phyloP scores from a whole-genome alignment of 2,113 vertebrate species.

The Prionailurus bengalensis region DNA sequence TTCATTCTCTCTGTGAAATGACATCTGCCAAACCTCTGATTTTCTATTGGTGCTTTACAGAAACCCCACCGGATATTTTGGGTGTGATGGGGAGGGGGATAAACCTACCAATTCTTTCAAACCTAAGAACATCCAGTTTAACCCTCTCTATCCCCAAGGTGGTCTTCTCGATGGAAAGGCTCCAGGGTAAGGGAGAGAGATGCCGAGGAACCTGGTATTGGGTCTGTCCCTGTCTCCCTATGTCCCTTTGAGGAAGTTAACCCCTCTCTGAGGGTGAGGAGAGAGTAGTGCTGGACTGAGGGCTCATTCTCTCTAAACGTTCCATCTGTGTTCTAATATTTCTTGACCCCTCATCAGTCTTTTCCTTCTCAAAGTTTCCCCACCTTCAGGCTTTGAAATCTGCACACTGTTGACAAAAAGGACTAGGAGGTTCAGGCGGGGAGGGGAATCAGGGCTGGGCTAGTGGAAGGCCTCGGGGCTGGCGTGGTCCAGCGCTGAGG shows the following conservation, averaged over 20 bases:
- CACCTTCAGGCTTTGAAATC: slow-evolving; percentile 35
- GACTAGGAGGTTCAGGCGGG: slow-evolving; percentile 1
- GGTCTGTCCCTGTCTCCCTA: neutral
- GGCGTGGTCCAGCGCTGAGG: neutral
- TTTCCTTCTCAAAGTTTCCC: slow-evolving; percentile 22
- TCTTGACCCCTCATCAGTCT: neutral
- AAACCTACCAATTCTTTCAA: neutral
- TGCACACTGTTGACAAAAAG: slow-evolving; percentile 29
- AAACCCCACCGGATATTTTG: neutral
- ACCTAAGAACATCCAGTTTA: neutral
- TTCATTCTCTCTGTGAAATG: neutral
- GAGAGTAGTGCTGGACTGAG: neutral
- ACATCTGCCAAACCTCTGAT: neutral
- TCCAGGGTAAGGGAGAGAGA: neutral
- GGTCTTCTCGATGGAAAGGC: neutral
- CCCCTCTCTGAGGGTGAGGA: neutral
- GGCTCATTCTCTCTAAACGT: neutral
- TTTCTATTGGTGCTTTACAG: neutral
- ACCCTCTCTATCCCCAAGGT: neutral
- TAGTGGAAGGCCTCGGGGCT: neutral
- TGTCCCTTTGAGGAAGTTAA: neutral
- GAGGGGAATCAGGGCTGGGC: neutral
- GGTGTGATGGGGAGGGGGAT: neutral
- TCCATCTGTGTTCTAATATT: neutral
- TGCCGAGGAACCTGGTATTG: neutral